Base-by-base conservation (phyloP, 2,797 vertebrate species). In the Mastacembelus armatus region DNA sequence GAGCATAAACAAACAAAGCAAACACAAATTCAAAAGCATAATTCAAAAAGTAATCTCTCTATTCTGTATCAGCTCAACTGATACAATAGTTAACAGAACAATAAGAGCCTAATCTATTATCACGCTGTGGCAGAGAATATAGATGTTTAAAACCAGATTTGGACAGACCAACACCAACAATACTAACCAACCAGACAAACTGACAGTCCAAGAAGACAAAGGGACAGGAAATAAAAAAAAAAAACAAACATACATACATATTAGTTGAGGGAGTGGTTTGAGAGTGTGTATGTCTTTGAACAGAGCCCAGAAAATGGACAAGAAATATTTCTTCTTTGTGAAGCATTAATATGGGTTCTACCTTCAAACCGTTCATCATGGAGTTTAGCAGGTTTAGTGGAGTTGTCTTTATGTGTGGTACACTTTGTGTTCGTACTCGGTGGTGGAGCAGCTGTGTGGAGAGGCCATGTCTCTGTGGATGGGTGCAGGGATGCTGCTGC, bases 61-160 rank as follows among this genome's bases (percentile, higher is more conserved):
- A 60, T n/a, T 66, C 62, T 77, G 84, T 45, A 91, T 93, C 93
- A 94, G 93, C 58, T 94, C 94, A 94, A 94, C 92, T 93, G 93
- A 94, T 89, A 68, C 78, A 85, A 87, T 91, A 89, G 83, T 72
- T 89, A 70, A 39, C 49, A 47, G 45, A 47, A 77, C 9, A 81
- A 66, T 58, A 78, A 58, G 52, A 67, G 9, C 10, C 62, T 55
- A 69, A 78, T 54, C 29, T 74, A 80, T 85, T 82, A 77, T 40
- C 19, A 52, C 16, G 27, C 21, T 54, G 61, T 69, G 55, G 70
- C 16, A 30, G 63, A 44, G 57, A 29, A 30, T 52, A 44, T 66
- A 73, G 62, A 36, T 35, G 58, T 72, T 71, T 73, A 16, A 75
- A 78, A 75, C 1, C 40, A 16, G 18, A 61, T 26, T 26, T 54